Base-by-base conservation (phyloP, 2,797 vertebrate species). In the Spinus olivaceus region DNA sequence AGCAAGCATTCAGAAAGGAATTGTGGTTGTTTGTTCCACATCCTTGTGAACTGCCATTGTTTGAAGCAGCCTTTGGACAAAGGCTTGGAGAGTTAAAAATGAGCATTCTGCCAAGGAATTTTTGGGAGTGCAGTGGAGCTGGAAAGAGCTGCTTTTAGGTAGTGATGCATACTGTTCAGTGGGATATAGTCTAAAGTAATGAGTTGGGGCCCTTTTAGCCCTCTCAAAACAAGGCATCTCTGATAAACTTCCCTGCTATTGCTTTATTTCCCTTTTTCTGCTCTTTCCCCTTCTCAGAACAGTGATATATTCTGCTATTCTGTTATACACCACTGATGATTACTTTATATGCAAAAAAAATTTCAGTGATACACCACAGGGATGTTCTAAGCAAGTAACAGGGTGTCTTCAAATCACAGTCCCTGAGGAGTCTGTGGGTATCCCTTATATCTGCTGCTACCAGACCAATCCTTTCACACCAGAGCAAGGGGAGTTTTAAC, bases 11-110 rank as follows among this genome's bases (percentile, higher is more conserved):
- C 46, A 24, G 69, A 87, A 61, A 77, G 72, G 86, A 93, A 71
- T 73, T 21, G 1, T 30, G 49, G 18, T 33, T 87, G 47, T 83
- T 97, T 95, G 92, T 95, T 72, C 85, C 77, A 92, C 59, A 50
- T 93, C 89, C 94, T 96, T 49, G 21, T 19, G 33, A 76, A 19
- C 63, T 20, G 41, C 76, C 63, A 94, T 95, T 96, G 91, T 97
- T 79, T 27, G 77, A 71, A 83, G 73, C 50, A 76, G 77, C 39
- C 14, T 1, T 41, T 39, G 44, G 70, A 94, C 79, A 96, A 96
- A 96, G 59, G 63, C 69, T 78, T 10, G 20, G 63, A 19, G 47
- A 59, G 33, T 78, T 90, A 49, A 81, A 91, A 86, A 91, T 56
- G 53, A 81, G 25, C 18, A 10, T 46, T 85, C 7, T 61, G 60